Evolutionary conservation across 2,113 vertebrate species (phyloP).

Genomic region (Regulus satrapa): DNA sequence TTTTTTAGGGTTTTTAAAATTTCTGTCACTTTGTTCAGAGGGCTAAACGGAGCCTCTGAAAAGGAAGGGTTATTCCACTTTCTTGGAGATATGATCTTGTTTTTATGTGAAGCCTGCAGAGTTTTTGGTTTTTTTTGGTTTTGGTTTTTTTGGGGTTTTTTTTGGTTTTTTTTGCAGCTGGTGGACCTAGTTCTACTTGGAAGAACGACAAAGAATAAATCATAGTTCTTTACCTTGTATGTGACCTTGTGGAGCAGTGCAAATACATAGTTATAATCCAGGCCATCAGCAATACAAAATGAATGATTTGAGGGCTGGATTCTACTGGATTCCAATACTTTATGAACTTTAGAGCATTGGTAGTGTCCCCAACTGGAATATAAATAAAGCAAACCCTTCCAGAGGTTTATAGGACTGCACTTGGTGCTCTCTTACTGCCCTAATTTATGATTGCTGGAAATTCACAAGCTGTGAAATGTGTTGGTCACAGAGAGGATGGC

Average conservation of each 20-base stretch:
- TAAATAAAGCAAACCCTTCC: constrained; percentile 40
- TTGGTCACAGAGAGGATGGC: constrained; percentile 38
- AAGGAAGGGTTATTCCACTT: not conserved
- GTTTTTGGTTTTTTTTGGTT: too few species aligned
- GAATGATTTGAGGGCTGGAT: not conserved
- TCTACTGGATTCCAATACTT: not conserved
- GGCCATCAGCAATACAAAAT: not conserved
- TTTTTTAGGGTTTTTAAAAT: not conserved
- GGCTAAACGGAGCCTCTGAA: not conserved
- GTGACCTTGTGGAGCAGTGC: not conserved
- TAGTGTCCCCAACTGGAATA: not conserved
- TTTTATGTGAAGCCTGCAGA: not conserved
- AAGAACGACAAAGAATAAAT: not conserved
- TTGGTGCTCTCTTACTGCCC: not conserved
- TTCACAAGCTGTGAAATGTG: constrained; percentile 61
- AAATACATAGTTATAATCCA: not conserved
- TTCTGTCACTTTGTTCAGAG: not conserved
- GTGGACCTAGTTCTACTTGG: not conserved
- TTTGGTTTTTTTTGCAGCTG: not conserved
- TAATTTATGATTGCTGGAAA: constrained; percentile 59
- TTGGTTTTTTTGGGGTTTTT: too few species aligned
- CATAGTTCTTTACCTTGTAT: not conserved
- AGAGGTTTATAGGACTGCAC: constrained; percentile 11
- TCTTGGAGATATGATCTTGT: not conserved
- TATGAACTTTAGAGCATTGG: not conserved